A percentile compares a stretch with the other conserved stretches of the same genome.
Evolutionary conservation across 2,113 vertebrate species (phyloP).

Genomic region (Laterallus jamaicensis): DNA sequence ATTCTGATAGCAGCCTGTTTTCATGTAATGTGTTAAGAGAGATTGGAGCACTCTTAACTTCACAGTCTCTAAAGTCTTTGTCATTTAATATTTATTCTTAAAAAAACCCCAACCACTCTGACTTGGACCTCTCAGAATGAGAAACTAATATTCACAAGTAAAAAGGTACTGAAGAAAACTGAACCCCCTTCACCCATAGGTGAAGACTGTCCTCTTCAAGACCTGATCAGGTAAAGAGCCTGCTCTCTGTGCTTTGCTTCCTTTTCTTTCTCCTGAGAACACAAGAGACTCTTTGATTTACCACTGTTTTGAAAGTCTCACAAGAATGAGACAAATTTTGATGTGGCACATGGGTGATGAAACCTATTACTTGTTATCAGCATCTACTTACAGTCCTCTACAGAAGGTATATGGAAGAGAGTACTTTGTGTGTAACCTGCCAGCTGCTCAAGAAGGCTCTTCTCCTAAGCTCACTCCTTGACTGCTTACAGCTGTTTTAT

Average conservation of each 20-base stretch:
- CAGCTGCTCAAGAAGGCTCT: neutral
- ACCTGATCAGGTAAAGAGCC: neutral
- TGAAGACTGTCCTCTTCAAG: neutral
- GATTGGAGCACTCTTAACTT: neutral
- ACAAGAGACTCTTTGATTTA: neutral
- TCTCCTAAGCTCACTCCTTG: neutral
- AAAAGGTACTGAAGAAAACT: neutral
- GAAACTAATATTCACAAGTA: neutral
- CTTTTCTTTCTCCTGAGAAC: neutral
- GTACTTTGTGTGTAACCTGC: neutral
- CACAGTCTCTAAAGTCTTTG: neutral
- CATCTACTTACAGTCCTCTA: accelerated
- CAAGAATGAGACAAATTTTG: accelerated
- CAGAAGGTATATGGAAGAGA: accelerated
- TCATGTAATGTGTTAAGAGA: neutral
- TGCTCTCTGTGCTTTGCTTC: neutral
- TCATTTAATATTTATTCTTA: neutral
- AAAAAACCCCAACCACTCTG: accelerated
- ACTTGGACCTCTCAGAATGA: neutral
- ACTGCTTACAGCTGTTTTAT: neutral
- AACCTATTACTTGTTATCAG: neutral
- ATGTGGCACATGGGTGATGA: accelerated
- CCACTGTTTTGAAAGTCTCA: neutral
- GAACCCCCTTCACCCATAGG: accelerated
- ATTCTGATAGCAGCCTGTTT: neutral